phyloP scores from a whole-genome alignment of 2,113 vertebrate genomes.

The Balaeniceps rex region DNA sequence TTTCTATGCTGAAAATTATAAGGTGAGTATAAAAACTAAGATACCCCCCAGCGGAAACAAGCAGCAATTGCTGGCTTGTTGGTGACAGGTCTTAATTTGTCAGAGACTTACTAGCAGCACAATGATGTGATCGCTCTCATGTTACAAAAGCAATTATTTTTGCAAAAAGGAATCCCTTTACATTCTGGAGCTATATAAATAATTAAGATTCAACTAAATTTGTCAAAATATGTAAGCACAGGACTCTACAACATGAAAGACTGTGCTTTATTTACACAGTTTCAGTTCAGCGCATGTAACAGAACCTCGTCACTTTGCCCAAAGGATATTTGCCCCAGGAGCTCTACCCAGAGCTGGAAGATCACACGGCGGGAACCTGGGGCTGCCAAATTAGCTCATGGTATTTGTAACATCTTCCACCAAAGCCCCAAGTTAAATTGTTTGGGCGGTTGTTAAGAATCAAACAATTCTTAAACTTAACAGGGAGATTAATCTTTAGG shows the following conservation, averaged over 20 bases:
- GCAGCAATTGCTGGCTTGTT: background rate
- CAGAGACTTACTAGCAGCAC: background rate
- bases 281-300: background rate
- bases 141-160: background rate
- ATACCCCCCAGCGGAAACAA: background rate
- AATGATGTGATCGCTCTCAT: background rate
- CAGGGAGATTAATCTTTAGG: background rate
- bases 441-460: background rate
- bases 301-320: background rate
- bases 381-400: background rate
- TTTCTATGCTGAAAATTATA: background rate
- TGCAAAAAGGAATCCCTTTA: background rate
- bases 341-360: background rate
- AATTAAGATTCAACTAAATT: background rate
- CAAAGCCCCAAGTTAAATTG: background rate
- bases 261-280: background rate
- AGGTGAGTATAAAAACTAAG: background rate
- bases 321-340: background rate
- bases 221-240: background rate
- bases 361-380: background rate
- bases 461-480: background rate
- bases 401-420: background rate
- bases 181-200: background rate
- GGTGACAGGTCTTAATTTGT: background rate
- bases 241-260: background rate